Percentiles rank a stretch among this genome's conserved stretches.
Evolutionary conservation across 2,888 invertebrate genomes (phyloP).

Genomic region (Conistra vaccinii): DNA sequence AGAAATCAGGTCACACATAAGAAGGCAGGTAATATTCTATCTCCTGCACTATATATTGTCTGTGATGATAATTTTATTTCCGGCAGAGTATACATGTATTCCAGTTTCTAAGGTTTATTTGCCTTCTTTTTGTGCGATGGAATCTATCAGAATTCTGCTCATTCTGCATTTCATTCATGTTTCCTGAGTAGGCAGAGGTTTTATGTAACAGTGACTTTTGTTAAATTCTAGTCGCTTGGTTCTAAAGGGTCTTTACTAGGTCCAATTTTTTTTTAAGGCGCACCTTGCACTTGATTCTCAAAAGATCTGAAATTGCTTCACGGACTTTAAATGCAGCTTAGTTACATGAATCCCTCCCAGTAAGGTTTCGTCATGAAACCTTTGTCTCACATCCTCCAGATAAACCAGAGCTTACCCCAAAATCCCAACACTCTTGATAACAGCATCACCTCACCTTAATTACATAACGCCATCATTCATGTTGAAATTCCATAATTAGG

Average conservation of each 20-base stretch:
- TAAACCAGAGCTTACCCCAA: slow-evolving; percentile 15
- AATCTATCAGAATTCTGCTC: background rate
- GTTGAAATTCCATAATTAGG: slow-evolving; percentile 38
- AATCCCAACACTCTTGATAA: slow-evolving; percentile 9
- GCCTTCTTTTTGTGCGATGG: background rate
- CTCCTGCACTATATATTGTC: slow-evolving; percentile 5
- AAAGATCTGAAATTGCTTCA: no score
- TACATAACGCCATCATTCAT: slow-evolving; percentile 27
- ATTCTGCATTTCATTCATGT: no score
- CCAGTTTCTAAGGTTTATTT: background rate
- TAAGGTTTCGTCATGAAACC: background rate
- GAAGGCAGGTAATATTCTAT: slow-evolving; percentile 12
- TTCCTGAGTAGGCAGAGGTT: no score
- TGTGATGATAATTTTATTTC: slow-evolving; percentile 4
- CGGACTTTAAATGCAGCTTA: no score
- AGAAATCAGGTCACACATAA: slow-evolving; percentile 37
- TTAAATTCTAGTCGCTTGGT: no score
- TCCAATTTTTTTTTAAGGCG: no score
- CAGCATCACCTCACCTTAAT: slow-evolving; percentile 7
- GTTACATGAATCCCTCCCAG: background rate
- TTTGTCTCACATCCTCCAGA: background rate
- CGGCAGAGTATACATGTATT: background rate
- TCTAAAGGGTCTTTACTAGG: no score
- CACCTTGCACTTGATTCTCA: no score
- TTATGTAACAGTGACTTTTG: no score